phyloP scores from a whole-genome alignment of 35 echinoderm and acorn worm species.

The Ptychodera flava region DNA sequence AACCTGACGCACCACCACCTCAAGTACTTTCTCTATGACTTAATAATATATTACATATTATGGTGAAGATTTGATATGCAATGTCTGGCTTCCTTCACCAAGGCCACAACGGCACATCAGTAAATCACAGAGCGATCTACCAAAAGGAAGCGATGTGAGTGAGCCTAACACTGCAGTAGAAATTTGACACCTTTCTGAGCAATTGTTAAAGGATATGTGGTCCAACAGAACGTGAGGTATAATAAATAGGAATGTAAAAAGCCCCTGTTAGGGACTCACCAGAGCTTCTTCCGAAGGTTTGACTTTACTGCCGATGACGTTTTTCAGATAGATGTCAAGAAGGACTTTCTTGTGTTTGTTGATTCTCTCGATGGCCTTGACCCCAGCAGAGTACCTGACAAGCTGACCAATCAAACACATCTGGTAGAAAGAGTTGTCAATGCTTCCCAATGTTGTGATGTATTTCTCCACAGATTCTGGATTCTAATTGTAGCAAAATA shows the following conservation, averaged over 20 bases:
- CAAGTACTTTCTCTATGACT: no score
- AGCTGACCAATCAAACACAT: constrained; percentile 69
- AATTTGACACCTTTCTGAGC: no score
- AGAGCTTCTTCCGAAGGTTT: constrained; percentile 54
- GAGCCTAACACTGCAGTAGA: no score
- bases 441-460: constrained; percentile 2
- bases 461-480: constrained; percentile 39
- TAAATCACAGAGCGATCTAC: not conserved
- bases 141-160: no score
- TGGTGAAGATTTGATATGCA: no score
- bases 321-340: constrained; percentile 75
- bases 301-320: constrained; percentile 59
- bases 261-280: constrained; percentile 45
- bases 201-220: no score
- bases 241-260: no score
- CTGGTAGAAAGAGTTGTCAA: constrained; percentile 39
- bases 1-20: no score
- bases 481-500: constrained; percentile 33
- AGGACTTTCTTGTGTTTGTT: constrained; percentile 25
- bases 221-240: no score
- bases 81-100: no score
- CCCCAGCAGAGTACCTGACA: constrained; percentile 41
- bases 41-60: no score
- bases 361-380: constrained; percentile 13
- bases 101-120: not conserved